These are phyloP conservation scores for Calliopum simillimum DNA, from an alignment of 2,888 invertebrate species.

Conservation along the genomic window DNA sequence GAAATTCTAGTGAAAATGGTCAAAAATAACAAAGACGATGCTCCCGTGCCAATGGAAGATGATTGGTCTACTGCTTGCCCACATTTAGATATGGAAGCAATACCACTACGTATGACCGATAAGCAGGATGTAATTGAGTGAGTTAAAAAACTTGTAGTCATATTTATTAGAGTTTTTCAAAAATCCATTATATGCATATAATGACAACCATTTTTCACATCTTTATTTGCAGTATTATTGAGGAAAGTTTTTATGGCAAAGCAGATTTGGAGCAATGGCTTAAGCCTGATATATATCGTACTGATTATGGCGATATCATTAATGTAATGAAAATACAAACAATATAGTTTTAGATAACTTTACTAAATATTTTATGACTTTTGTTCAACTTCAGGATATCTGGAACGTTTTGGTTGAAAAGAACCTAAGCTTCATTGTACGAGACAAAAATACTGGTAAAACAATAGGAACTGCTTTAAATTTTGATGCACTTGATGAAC, in stretches of 20 bases:
- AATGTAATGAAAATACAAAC: slow-evolving; percentile 58
- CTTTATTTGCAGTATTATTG: slow-evolving; percentile 75
- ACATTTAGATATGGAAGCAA: slow-evolving; percentile 60
- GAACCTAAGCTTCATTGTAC: slow-evolving; percentile 79
- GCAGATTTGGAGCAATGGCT: slow-evolving; percentile 87
- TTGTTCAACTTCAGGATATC: slow-evolving; percentile 66
- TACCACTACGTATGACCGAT: slow-evolving; percentile 68
- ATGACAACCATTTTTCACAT: neutral
- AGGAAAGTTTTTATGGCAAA: slow-evolving; percentile 86
- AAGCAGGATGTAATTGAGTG: slow-evolving; percentile 79
- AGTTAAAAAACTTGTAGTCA: slow-evolving; percentile 59
- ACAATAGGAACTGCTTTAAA: slow-evolving; percentile 80
- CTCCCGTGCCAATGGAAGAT: slow-evolving; percentile 57
- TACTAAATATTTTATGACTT: neutral
- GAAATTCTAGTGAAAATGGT: slow-evolving; percentile 76
- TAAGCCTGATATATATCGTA: slow-evolving; percentile 74
- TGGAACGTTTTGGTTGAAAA: slow-evolving; percentile 79
- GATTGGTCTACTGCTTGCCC: slow-evolving; percentile 58
- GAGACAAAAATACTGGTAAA: slow-evolving; percentile 69
- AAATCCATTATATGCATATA: neutral
- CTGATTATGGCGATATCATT: slow-evolving; percentile 78
- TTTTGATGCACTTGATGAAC: slow-evolving; percentile 86
- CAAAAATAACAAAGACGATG: slow-evolving; percentile 51
- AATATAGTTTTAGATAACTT: neutral
- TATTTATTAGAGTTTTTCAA: neutral